Percentiles rank a stretch among this genome's conserved stretches.
Conservation (phyloP, 2,113 vertebrate genomes). For the Pangasianodon hypophthalmus region DNA sequence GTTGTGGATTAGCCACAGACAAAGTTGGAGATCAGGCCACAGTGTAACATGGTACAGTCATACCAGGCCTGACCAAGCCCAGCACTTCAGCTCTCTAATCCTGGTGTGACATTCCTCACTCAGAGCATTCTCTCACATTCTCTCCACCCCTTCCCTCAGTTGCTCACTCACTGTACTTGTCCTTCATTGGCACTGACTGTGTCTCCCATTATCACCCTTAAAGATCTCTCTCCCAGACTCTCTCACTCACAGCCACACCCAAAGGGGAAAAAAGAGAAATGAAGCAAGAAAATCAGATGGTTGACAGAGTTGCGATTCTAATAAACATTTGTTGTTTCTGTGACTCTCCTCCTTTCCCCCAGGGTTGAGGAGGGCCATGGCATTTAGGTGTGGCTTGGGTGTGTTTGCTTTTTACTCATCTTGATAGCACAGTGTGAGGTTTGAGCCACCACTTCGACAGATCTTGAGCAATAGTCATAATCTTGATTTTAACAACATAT, state of each 20-base stretch:
- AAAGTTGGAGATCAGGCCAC: background rate
- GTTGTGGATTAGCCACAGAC: background rate
- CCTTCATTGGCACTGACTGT: background rate
- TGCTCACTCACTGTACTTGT: background rate
- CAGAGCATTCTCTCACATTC: background rate
- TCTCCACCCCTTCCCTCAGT: background rate
- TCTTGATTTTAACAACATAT: background rate
- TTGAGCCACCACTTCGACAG: background rate
- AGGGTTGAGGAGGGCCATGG: constrained; percentile 20
- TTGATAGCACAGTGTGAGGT: background rate
- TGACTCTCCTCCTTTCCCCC: constrained; percentile 26
- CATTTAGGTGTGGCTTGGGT: constrained; percentile 38
- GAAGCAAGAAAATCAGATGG: constrained; percentile 10
- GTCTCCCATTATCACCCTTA: background rate
- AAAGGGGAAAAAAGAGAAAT: background rate
- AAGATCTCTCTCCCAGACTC: background rate
- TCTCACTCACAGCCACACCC: constrained; percentile 32
- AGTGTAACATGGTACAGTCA: background rate
- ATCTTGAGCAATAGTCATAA: background rate
- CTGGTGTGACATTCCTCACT: constrained; percentile 56
- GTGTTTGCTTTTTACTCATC: constrained; percentile 2
- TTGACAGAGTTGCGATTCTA: constrained; percentile 34
- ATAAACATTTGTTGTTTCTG: constrained; percentile 22
- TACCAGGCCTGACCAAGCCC: constrained; percentile 18
- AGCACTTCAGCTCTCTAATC: constrained; percentile 38